Percentiles rank a stretch among this genome's conserved stretches.
phyloP scores from a whole-genome alignment of 2,797 vertebrate species.

The Bradypodion ventrale region DNA sequence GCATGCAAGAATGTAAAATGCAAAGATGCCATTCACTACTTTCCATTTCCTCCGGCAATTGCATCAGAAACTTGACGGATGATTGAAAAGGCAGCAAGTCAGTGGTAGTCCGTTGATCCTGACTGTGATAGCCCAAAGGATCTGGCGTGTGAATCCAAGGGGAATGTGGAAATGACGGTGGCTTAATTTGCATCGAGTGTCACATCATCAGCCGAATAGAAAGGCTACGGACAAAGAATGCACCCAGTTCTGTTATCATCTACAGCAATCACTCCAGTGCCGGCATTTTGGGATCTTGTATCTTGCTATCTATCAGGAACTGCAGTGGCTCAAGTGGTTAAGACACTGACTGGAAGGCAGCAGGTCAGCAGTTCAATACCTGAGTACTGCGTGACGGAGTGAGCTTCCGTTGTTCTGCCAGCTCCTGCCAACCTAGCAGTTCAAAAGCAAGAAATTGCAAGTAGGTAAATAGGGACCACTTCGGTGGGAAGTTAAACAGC shows the following conservation, averaged over 20 bases:
- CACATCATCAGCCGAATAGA: slow-evolving; percentile 49
- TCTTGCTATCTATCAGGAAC: no score
- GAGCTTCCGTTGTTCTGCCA: no score
- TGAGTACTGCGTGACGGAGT: no score
- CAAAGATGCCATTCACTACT: neutral
- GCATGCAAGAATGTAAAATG: neutral
- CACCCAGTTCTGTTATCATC: neutral
- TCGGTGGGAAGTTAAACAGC: no score
- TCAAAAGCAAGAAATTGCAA: no score
- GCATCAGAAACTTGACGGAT: slow-evolving; percentile 37
- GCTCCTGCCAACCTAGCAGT: no score
- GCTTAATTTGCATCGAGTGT: slow-evolving; percentile 56
- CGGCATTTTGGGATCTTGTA: no score
- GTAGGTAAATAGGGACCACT: no score
- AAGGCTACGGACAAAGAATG: slow-evolving; percentile 30
- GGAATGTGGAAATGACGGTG: slow-evolving; percentile 41
- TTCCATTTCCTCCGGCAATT: slow-evolving; percentile 34
- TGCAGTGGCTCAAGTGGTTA: no score
- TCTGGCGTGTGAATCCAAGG: slow-evolving; percentile 64
- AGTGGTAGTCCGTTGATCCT: slow-evolving; percentile 50
- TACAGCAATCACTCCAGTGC: neutral
- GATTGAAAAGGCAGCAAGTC: slow-evolving; percentile 65
- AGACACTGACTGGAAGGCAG: no score
- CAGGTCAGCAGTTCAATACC: no score
- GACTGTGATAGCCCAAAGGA: slow-evolving; percentile 49